A percentile compares a stretch with the other conserved stretches of the same genome.
phyloP scores from a whole-genome alignment of 2,888 invertebrate species.

The Taenaris catops region DNA sequence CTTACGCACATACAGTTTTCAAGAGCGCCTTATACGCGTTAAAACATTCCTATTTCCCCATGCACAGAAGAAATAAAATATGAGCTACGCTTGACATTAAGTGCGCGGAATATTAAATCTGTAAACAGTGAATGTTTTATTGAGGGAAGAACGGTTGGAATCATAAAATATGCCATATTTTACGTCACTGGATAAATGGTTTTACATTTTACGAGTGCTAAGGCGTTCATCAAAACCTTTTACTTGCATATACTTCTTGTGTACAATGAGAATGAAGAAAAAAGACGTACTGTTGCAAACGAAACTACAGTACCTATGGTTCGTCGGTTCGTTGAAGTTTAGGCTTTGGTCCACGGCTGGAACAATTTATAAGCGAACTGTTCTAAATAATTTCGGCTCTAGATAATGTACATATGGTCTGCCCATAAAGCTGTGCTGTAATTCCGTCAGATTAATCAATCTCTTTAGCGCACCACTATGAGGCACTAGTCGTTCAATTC shows the following conservation, averaged over 20 bases:
- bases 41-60: constrained; percentile 12
- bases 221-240: constrained; percentile 8
- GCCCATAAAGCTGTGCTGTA: no score
- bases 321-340: no score
- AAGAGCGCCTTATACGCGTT: constrained; percentile 2
- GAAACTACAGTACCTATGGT: no score
- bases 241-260: constrained; percentile 1
- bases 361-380: no score
- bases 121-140: constrained; percentile 24
- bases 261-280: no score
- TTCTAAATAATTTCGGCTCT: no score
- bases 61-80: constrained; percentile 18
- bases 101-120: constrained; percentile 26
- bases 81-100: constrained; percentile 20
- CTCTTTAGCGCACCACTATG: no score
- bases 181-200: constrained; percentile 17
- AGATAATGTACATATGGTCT: no score
- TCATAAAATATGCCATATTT: constrained; percentile 22
- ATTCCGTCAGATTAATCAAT: no score
- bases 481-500: no score
- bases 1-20: neutral
- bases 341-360: no score
- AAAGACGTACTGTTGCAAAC: no score
- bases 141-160: constrained; percentile 18
- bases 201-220: neutral